Percentiles rank a stretch among this genome's conserved stretches.
phyloP scores from a whole-genome alignment of 2,113 vertebrate genomes.

The Hippopotamus amphibius region DNA sequence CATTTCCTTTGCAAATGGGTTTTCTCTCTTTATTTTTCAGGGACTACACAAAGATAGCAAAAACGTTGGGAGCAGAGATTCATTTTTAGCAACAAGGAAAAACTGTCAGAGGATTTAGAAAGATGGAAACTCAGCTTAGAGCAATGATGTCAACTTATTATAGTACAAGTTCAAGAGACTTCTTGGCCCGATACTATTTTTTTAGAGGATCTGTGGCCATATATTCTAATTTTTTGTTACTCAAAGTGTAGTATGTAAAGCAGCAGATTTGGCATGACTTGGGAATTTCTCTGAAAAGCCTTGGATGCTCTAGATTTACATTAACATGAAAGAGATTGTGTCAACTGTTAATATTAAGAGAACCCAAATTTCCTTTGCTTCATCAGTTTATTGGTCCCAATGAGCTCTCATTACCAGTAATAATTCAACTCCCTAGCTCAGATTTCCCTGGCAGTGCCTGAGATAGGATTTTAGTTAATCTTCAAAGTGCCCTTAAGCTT shows the following conservation, averaged over 20 bases:
- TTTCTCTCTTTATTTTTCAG: constrained; percentile 27
- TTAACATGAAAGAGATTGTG: not conserved
- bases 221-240: not conserved
- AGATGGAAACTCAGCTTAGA: not conserved
- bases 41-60: not conserved
- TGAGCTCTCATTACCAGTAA: not conserved
- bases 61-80: not conserved
- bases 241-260: not conserved
- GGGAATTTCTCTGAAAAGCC: constrained; percentile 11
- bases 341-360: not conserved
- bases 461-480: not conserved
- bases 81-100: not conserved
- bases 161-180: not conserved
- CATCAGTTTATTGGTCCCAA: not conserved
- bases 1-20: not conserved
- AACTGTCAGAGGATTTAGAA: constrained; percentile 1
- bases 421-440: not conserved
- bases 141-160: not conserved
- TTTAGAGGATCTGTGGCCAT: not conserved
- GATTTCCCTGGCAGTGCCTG: not conserved
- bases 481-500: not conserved
- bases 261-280: not conserved
- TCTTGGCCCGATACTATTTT: not conserved
- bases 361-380: not conserved
- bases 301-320: not conserved